Evolutionary conservation across 2,888 invertebrate species (phyloP), one percentile per base, ranked within the genome.

Genomic region (Callimorpha dominula): DNA sequence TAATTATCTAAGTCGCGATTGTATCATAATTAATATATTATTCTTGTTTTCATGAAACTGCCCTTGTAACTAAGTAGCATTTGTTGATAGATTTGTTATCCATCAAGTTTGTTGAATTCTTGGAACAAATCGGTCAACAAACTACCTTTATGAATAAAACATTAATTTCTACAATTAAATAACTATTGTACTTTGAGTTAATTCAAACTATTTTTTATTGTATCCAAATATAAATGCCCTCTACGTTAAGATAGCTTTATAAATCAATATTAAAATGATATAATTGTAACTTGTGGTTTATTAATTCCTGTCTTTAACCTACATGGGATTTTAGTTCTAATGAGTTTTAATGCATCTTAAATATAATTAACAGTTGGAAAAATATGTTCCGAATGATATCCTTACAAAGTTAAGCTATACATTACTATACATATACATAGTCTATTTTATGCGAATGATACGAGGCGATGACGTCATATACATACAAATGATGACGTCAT

Each of bases 391-490:
- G 76, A 92, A 88, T 90, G 90, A 93, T 91, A 91, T 92, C 86
- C 86, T 90, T 83, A 85, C 67, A 90, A 86, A 86, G 86, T 88
- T 86, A 90, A 81, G 77, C 89, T 91, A 91, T 90, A 91, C 90
- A 85, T 79, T 85, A 88, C 84, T 89, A 87, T 86, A 89, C 85
- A 83, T 88, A 89, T 85, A 89, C 84, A 85, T 88, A 88, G 86
- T 87, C 88, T 90, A 88, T 63, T 78, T 90, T 91, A 90, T 90
- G 92, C 95, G 93, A 95, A 94, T 93, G 95, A 93, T 94, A 93
- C 91, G 88, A 90, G 87, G 86, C 70, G 72, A 76, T 78, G 73
- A 68, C 20, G 65, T 57, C 65, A 60, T 64, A 65, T 20, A 57
- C 65, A 62, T 72, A 76, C 64, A 31, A 12, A 49, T 63, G n/a